These are phyloP conservation scores for Hirudo medicinalis DNA, from an alignment of 1,140 invertebrate genomes.

Conservation along the genomic window DNA sequence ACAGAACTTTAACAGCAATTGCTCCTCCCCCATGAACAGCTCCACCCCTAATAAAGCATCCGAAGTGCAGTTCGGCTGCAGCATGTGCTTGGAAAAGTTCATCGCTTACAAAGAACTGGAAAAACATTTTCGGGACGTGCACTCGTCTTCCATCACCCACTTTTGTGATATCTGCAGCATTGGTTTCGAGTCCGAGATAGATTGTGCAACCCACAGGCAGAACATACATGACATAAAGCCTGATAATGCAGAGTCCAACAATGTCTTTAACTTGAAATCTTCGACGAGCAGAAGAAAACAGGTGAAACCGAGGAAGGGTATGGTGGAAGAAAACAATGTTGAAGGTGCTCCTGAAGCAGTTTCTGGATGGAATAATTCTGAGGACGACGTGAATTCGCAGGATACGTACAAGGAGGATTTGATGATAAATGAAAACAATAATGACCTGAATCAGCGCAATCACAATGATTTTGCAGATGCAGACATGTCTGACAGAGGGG, in stretches of 20 bases:
- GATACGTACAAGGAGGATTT: no score
- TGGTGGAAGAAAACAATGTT: not conserved
- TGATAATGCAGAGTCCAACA: not conserved
- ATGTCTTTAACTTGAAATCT: not conserved
- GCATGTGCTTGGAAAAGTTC: slow-evolving; percentile 15
- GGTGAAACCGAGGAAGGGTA: slow-evolving; percentile 15
- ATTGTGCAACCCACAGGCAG: not conserved
- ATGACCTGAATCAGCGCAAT: not conserved
- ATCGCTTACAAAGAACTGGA: slow-evolving; percentile 1
- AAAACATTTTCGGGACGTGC: slow-evolving; percentile 4
- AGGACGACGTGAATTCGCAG: no score
- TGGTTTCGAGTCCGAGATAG: slow-evolving; percentile 1
- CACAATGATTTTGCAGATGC: not conserved
- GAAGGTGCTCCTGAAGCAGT: not conserved
- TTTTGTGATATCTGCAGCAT: slow-evolving; percentile 12
- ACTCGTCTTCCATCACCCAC: slow-evolving; percentile 3
- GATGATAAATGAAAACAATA: not conserved
- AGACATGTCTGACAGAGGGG: not conserved
- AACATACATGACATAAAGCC: not conserved
- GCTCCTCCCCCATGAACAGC: no score
- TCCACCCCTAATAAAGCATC: no score
- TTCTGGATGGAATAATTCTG: not conserved
- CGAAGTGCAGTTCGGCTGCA: not conserved
- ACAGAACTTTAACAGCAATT: no score
- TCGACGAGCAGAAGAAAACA: slow-evolving; percentile 8